Conservation (phyloP, 2,113 vertebrate genomes). For the Dicrurus megarhynchus region DNA sequence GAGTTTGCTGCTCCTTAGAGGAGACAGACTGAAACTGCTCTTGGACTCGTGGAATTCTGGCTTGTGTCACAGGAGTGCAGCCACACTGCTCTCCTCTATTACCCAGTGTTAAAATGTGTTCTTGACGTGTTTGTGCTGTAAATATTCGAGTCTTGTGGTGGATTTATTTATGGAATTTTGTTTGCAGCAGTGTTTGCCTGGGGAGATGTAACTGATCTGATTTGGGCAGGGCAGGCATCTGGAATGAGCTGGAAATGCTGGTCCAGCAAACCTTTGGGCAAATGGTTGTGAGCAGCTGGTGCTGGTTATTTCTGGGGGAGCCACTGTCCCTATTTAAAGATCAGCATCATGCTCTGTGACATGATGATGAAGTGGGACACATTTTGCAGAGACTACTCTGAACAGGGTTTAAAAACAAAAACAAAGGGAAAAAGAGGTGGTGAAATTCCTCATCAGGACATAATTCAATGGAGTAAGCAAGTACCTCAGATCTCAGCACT, state of each 20-base stretch:
- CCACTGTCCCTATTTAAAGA: neutral
- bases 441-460: neutral
- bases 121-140: neutral
- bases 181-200: neutral
- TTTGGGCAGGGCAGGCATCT: neutral
- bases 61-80: neutral
- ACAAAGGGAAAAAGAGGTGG: neutral
- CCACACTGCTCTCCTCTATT: neutral
- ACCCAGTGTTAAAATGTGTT: rapidly evolving
- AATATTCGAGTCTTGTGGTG: neutral
- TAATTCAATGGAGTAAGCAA: neutral
- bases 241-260: neutral
- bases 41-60: rapidly evolving
- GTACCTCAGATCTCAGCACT: neutral
- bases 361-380: neutral
- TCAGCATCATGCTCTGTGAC: neutral
- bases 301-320: neutral
- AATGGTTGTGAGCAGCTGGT: neutral
- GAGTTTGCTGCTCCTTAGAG: neutral
- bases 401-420: neutral
- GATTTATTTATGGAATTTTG: neutral
- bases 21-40: neutral
- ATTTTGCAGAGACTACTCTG: neutral
- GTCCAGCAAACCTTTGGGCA: neutral
- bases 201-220: neutral